Conservation (phyloP, 2,797 vertebrate genomes). For the Typhlichthys subterraneus region DNA sequence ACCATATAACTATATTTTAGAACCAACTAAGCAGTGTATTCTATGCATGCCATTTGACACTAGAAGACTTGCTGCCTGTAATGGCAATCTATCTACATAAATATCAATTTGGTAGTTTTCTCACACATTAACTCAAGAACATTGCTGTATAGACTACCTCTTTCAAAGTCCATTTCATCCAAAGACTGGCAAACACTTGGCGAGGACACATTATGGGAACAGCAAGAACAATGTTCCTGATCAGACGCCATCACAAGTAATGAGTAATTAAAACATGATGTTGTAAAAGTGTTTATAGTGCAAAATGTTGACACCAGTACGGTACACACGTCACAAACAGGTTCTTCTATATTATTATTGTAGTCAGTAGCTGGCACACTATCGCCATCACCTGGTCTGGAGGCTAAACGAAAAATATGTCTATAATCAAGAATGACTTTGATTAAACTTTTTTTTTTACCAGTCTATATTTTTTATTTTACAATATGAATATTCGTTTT, state of each 20-base stretch:
- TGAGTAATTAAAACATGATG: neutral
- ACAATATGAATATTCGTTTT: too few relatives aligned
- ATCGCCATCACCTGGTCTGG: slow-evolving; percentile 17
- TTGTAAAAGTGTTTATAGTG: neutral
- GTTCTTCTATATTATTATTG: slow-evolving; percentile 31
- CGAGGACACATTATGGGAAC: slow-evolving; percentile 47
- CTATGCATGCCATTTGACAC: neutral
- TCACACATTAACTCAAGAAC: neutral
- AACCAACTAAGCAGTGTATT: neutral
- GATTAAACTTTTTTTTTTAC: too few relatives aligned
- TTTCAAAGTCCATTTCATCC: slow-evolving; percentile 78
- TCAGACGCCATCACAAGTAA: slow-evolving; percentile 51
- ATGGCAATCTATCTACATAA: neutral
- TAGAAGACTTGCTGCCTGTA: neutral
- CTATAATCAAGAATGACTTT: too few relatives aligned
- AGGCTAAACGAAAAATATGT: neutral
- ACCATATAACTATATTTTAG: neutral
- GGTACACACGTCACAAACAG: too few relatives aligned
- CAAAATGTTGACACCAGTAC: too few relatives aligned
- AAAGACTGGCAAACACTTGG: slow-evolving; percentile 65
- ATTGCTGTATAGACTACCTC: slow-evolving; percentile 58
- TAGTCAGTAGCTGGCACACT: neutral
- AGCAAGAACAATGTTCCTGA: slow-evolving; percentile 49
- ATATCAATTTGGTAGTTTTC: neutral
- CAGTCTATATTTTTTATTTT: too few relatives aligned